phyloP scores from a whole-genome alignment of 1,140 invertebrate species.

The Heterodera schachtii region DNA sequence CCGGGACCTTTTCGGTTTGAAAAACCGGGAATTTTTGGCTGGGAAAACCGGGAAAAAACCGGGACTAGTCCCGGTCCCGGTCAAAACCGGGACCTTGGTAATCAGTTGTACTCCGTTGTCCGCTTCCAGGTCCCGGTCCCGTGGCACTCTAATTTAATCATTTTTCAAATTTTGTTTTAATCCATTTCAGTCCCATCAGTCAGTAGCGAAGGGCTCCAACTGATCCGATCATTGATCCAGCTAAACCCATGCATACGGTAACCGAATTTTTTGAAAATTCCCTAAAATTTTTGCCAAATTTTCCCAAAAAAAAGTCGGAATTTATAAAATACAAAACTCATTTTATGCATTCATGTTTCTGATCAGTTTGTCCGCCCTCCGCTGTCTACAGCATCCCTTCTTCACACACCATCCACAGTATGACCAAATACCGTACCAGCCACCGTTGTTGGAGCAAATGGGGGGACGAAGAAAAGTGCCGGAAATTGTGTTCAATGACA shows the following conservation, averaged over 20 bases:
- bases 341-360: not conserved
- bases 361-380: not conserved
- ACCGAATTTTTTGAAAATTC: not conserved
- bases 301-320: not conserved
- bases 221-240: conserved; percentile 24
- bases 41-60: too few species aligned
- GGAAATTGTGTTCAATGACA: conserved; percentile 24
- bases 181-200: conserved; percentile 12
- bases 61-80: too few species aligned
- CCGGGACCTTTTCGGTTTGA: too few species aligned
- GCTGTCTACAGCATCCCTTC: conserved; percentile 11
- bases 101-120: too few species aligned
- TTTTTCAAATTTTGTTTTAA: too few species aligned
- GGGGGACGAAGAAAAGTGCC: not conserved
- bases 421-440: conserved; percentile 17
- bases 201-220: conserved; percentile 8
- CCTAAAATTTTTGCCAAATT: not conserved
- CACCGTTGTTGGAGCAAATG: conserved; percentile 12
- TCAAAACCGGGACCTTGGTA: too few species aligned
- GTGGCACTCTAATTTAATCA: too few species aligned
- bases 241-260: conserved; percentile 2
- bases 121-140: too few species aligned
- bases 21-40: too few species aligned
- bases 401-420: conserved; percentile 11
- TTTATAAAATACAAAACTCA: too few species aligned